Conservation (phyloP, 2,888 invertebrate genomes). For the Suillia variegata region DNA sequence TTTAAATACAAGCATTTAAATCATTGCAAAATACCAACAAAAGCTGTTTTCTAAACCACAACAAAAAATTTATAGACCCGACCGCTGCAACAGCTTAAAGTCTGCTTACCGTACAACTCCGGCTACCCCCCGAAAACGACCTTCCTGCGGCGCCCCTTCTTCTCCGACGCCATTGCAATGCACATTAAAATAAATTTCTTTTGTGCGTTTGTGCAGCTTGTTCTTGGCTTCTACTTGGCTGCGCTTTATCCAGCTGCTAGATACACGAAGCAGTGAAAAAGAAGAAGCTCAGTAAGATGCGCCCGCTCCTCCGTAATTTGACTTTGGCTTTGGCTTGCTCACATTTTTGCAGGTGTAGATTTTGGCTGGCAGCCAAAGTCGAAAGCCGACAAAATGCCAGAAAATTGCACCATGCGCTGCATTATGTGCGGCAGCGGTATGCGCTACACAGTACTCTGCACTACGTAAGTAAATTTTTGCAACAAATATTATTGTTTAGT, state of each 20-base stretch:
- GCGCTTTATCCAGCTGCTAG: background rate
- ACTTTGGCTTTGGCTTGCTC: background rate
- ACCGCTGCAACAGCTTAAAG: background rate
- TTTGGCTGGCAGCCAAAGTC: conserved; percentile 3
- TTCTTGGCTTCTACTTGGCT: background rate
- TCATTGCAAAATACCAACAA: background rate
- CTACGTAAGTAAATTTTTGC: too few species aligned
- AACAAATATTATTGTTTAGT: too few species aligned
- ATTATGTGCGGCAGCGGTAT: background rate
- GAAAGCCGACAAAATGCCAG: conserved; percentile 6
- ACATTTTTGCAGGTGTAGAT: background rate
- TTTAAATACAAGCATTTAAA: background rate
- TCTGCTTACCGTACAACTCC: background rate
- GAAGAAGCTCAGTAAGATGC: too few species aligned
- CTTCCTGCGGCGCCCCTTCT: background rate
- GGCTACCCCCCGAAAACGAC: background rate
- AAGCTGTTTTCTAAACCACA: background rate
- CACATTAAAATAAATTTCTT: conserved; percentile 5
- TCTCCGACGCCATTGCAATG: background rate
- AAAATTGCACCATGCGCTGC: background rate
- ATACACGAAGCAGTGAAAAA: too few species aligned
- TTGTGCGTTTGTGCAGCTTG: background rate
- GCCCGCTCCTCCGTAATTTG: background rate
- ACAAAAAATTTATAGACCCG: background rate
- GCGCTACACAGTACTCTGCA: too few species aligned